Evolutionary conservation across 2,797 vertebrate species (phyloP).

Genomic region (Darevskia mixta): DNA sequence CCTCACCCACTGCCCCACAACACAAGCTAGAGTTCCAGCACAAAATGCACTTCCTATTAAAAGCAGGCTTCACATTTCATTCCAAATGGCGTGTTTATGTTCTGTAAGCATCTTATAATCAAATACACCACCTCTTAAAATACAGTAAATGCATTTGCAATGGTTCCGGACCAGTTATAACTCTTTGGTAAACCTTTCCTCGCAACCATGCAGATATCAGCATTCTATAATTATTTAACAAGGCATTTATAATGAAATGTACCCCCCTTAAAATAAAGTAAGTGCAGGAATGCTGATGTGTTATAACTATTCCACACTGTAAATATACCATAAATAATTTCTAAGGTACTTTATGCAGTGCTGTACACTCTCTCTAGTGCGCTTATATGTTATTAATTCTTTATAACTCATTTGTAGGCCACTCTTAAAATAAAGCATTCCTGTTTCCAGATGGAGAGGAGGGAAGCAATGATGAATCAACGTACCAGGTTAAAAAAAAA

Average conservation of each 20-base stretch:
- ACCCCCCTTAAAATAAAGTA: constrained; percentile 31
- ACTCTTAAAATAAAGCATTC: constrained; percentile 12
- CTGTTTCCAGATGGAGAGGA: neutral
- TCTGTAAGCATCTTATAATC: constrained; percentile 41
- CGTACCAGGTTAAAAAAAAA: neutral
- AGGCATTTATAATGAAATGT: constrained; percentile 39
- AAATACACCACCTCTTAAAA: constrained; percentile 41
- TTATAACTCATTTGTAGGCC: neutral
- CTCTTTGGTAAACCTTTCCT: constrained; percentile 25
- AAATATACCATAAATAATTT: constrained; percentile 55
- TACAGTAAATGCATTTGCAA: constrained; percentile 29
- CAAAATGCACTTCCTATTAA: constrained; percentile 41
- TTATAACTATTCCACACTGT: constrained; percentile 43
- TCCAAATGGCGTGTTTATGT: constrained; percentile 36
- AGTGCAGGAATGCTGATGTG: constrained; percentile 15
- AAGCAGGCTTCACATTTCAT: constrained; percentile 16
- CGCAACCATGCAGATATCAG: neutral
- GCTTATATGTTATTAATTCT: constrained; percentile 34
- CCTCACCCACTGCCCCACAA: neutral
- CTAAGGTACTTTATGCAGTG: constrained; percentile 20
- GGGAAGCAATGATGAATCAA: neutral
- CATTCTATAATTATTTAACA: constrained; percentile 45
- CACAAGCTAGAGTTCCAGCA: neutral
- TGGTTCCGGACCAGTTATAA: constrained; percentile 19
- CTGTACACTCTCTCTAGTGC: neutral